Evolutionary conservation across 2,888 invertebrate genomes (phyloP), one percentile per base, ranked within the genome.

Genomic region (Drosophila nr. perissopoda): DNA sequence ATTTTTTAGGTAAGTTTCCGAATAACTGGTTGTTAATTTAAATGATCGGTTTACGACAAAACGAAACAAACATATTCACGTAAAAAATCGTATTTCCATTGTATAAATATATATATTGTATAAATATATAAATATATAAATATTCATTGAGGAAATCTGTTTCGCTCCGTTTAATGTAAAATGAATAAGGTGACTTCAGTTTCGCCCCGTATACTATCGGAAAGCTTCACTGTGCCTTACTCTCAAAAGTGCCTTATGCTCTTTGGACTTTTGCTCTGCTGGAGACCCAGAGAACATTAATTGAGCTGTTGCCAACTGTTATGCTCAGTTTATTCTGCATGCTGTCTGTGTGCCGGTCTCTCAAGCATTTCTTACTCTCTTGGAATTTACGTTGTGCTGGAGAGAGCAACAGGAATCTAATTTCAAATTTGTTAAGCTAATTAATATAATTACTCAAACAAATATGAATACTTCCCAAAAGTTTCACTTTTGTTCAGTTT

Each of bases 321-420:
- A 34, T 62, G 11, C 4, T 79, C 52, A 80, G 69, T 76, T 45
- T 21, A 16, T 38, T 42, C n/a, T 49, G 11, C 11, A n/a, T 38
- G 40, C n/a, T 38, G 38, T 25, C 21, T 2, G 63, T 59, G 59
- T 45, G 51, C 27, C 38, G 71, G 33, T 76, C 29, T 45, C 57
- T 31, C n/a, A 54, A n/a, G 11, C 25, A 27, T 6, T 51, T 42
- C n/a, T 21, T 25, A 10, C 31, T 52, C 52, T 72, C 52, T 49
- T 49, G 45, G 42, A 33, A 69, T 40, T 52, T 69, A 45, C 57
- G 27, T 48, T 72, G 57, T 31, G 53, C 73, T 62, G 60, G 56
- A 76, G 54, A 34, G 36, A 16, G 36, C 16, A 1, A 18, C 16
- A 18, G 36, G 36, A 36, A 7, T 36, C 7, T 1, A 7, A 36